Evolutionary conservation across 2,888 invertebrate genomes (phyloP), one percentile per base, ranked within the genome.

Genomic region (Polydrusus pterygomalis): DNA sequence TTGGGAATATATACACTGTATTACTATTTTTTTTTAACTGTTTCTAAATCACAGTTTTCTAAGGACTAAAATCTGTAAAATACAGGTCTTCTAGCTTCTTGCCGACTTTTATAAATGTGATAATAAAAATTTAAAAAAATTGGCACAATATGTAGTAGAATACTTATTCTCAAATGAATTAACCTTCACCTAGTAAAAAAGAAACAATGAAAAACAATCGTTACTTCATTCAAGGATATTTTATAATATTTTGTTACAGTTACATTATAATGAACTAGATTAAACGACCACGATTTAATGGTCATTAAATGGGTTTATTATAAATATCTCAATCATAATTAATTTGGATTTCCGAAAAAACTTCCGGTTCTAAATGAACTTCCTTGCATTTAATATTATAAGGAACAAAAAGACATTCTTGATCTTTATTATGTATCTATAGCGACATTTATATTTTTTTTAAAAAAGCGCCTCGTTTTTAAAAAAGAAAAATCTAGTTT

Each of bases 211-310:
- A 20, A 47, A 40, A 49, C 51, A 51, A 38, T 67, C 67, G 51
- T 67, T 67, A 67, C 34, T 54, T 54, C 34, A 67, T 38, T 67
- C 49, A 49, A 54, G 67, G 51, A 49, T 49, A 34, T 67, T 38
- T 67, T 20, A 47, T 64, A 64, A 47, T 64, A 64, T 67, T 67
- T 49, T 40, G 67, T 38, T 49, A 67, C 67, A 67, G 67, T 67
- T 67, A 67, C 51, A 49, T 51, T 49, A 51, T 51, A 67, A 67
- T 67, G 45, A 67, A 49, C 51, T 51, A 25, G 49, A n/a, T 5
- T 6, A 38, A 38, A 34, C 34, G 15, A 58, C 18, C 38, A 60
- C 58, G 58, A 56, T 34, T 34, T 9, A 34, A n/a, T n/a, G n/a
- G 15, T 38, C 17, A 60, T 60, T 60, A 60, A 2, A 8, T n/a